Conservation (phyloP, 1,140 invertebrate genomes). For the Calosoma granatense region DNA sequence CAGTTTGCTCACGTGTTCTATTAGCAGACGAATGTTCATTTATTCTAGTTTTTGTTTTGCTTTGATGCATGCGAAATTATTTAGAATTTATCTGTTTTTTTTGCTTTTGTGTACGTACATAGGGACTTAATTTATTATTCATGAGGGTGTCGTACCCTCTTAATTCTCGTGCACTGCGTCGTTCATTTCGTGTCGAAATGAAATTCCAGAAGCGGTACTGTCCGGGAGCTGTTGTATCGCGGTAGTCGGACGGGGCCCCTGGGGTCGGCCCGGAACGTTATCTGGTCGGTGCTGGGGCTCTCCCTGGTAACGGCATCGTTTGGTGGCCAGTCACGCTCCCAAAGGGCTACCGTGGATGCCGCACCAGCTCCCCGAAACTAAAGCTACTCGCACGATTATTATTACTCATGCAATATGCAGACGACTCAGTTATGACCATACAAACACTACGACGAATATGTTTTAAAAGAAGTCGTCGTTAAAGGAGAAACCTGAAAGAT, state of each 20-base stretch:
- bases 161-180: slow-evolving; percentile 1
- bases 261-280: background rate
- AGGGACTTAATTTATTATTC: slow-evolving; percentile 1
- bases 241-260: background rate
- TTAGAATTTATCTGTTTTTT: background rate
- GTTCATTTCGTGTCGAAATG: slow-evolving; percentile 1
- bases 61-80: slow-evolving; percentile 3
- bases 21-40: too few relatives aligned
- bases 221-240: background rate
- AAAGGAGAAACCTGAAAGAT: too few relatives aligned
- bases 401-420: slow-evolving; percentile 16
- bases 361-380: background rate
- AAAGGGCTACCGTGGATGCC: slow-evolving; percentile 15
- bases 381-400: slow-evolving; percentile 17
- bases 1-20: too few relatives aligned
- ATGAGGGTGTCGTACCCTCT: slow-evolving; percentile 6
- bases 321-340: slow-evolving; percentile 20
- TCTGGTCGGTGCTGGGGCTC: slow-evolving; percentile 13
- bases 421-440: background rate
- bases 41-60: too few relatives aligned
- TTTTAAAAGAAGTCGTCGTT: too few relatives aligned
- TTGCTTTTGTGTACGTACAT: background rate
- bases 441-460: too few relatives aligned
- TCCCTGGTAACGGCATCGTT: slow-evolving; percentile 21
- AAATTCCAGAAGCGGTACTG: slow-evolving; percentile 1